Conservation (phyloP, 2,888 invertebrate genomes). For the Chrysolina oricalcia region DNA sequence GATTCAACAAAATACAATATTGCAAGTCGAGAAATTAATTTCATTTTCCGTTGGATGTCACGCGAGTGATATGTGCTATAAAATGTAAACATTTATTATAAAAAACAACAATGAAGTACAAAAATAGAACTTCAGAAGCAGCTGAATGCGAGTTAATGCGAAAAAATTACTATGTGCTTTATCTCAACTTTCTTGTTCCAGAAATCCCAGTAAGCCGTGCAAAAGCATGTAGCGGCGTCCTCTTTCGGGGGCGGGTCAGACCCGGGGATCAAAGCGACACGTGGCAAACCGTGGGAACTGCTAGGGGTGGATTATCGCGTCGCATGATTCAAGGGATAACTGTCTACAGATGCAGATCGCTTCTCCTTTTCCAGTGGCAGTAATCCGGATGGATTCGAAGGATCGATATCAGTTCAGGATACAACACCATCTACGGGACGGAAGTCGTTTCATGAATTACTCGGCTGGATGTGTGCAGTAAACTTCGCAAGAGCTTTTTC, state of each 20-base stretch:
- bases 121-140: conserved; percentile 3
- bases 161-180: conserved; percentile 7
- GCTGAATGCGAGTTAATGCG: background rate
- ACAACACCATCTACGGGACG: conserved; percentile 30
- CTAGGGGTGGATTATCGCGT: conserved; percentile 38
- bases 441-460: background rate
- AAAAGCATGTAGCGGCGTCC: conserved; percentile 38
- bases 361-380: conserved; percentile 22
- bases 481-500: background rate
- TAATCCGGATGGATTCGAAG: background rate
- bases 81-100: conserved; percentile 1
- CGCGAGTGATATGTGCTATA: background rate
- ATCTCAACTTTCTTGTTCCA: conserved; percentile 11
- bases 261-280: conserved; percentile 39
- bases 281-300: conserved; percentile 48
- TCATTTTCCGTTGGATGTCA: background rate
- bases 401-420: conserved; percentile 34
- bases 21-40: too few relatives aligned
- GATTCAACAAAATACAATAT: too few relatives aligned
- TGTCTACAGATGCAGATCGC: conserved; percentile 41
- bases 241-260: conserved; percentile 47
- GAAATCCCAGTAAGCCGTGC: background rate
- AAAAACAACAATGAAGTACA: background rate
- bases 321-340: conserved; percentile 44
- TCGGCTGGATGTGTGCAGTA: background rate